A percentile compares a stretch with the other conserved stretches of the same genome.
phyloP scores from a whole-genome alignment of 2,113 vertebrate genomes.

The Budorcas taxicolor region DNA sequence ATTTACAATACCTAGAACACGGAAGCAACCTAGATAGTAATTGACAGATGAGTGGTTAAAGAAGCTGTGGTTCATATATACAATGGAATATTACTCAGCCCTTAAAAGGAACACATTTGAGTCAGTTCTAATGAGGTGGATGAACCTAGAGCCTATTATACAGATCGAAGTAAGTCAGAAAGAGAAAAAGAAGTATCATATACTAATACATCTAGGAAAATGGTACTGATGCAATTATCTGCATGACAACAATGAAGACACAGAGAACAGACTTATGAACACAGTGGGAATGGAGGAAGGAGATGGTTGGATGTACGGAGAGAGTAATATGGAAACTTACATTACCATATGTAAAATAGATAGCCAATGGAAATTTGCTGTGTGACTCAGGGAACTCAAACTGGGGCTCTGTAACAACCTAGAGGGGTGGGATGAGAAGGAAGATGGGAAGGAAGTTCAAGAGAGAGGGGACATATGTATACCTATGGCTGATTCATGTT shows the following conservation, averaged over 20 bases:
- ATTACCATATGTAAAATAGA: not conserved
- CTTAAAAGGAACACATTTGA: not conserved
- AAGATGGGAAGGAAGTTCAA: not conserved
- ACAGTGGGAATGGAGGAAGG: not conserved
- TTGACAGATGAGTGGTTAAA: not conserved
- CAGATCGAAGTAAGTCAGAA: not conserved
- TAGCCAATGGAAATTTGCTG: not conserved
- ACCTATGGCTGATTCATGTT: not conserved
- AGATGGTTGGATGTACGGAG: not conserved
- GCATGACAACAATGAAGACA: not conserved
- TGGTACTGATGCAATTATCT: not conserved
- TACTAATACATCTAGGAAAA: not conserved
- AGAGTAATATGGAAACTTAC: not conserved
- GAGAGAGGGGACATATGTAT: not conserved
- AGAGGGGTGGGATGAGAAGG: not conserved
- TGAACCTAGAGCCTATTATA: not conserved
- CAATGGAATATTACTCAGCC: not conserved
- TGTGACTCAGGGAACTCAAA: not conserved
- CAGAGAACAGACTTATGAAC: not conserved
- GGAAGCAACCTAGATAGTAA: not conserved
- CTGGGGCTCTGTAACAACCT: not conserved
- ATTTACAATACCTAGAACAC: not conserved
- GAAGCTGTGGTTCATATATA: not conserved
- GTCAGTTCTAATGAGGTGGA: not conserved
- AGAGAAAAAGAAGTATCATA: not conserved